Conservation (phyloP, 2,797 vertebrate species). For the Epinephelus malabaricus region DNA sequence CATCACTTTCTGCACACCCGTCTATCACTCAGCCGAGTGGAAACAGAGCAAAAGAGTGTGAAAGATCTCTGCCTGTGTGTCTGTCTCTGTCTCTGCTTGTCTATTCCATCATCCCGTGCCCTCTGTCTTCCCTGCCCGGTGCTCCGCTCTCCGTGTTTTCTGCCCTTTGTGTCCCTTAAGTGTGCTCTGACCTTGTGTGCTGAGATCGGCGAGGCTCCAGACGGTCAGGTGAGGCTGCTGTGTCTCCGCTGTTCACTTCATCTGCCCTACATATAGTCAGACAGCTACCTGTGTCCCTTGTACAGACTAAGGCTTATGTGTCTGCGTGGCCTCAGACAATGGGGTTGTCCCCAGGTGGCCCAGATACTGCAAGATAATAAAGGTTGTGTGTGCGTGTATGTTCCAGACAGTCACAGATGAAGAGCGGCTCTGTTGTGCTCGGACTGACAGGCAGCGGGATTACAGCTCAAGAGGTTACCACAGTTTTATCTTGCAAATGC, state of each 20-base stretch:
- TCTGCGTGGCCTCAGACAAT: conserved; percentile 55
- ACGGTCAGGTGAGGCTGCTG: conserved; percentile 67
- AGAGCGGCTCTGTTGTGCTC: conserved; percentile 19
- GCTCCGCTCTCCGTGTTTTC: conserved; percentile 24
- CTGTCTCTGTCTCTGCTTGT: too few relatives aligned
- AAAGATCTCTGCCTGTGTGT: conserved; percentile 13
- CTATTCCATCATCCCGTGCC: too few relatives aligned
- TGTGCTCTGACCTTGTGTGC: conserved; percentile 40
- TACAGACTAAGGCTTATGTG: conserved; percentile 47
- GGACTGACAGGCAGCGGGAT: conserved; percentile 49
- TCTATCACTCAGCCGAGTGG: conserved; percentile 42
- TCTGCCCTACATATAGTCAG: conserved; percentile 58
- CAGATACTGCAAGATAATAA: conserved; percentile 60
- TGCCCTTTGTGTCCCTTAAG: conserved; percentile 26
- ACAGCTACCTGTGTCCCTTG: conserved; percentile 41
- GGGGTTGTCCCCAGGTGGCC: conserved; percentile 57
- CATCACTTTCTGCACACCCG: conserved; percentile 39
- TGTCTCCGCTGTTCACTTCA: conserved; percentile 39
- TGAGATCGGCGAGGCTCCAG: conserved; percentile 46
- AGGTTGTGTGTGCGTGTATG: conserved; percentile 38
- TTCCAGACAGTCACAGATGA: conserved; percentile 51
- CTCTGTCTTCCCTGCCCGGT: neutral
- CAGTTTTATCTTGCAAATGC: conserved; percentile 34
- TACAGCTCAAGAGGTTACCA: conserved; percentile 52
- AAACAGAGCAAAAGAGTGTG: conserved; percentile 61